Evolutionary conservation across 2,113 vertebrate species (phyloP).

Genomic region (Mastomys natalensis): DNA sequence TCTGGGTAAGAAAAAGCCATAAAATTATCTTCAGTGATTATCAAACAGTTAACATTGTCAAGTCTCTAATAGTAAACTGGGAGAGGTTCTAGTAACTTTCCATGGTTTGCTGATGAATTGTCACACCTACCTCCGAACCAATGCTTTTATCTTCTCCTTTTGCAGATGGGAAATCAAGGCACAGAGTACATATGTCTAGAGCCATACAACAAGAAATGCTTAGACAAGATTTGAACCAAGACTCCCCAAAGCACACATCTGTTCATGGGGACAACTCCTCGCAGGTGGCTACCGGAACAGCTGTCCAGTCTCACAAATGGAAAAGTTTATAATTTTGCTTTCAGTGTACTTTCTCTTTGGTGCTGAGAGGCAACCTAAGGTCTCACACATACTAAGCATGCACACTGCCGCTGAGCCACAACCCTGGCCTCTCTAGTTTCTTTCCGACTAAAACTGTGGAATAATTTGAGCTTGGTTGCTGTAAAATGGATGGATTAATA

Average conservation of each 20-base stretch:
- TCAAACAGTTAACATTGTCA: background rate
- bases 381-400: background rate
- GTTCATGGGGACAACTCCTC: background rate
- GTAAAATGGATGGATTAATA: background rate
- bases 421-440: background rate
- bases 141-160: background rate
- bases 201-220: background rate
- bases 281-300: background rate
- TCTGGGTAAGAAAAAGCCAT: background rate
- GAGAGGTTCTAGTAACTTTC: background rate
- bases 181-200: background rate
- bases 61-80: background rate
- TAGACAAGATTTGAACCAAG: background rate
- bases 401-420: background rate
- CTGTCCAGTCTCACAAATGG: background rate
- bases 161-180: background rate
- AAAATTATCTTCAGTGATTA: background rate
- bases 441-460: background rate
- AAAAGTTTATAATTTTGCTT: background rate
- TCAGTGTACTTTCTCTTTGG: background rate
- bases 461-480: background rate
- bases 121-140: background rate
- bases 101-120: background rate
- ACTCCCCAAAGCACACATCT: background rate
- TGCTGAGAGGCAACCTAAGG: background rate